Evolutionary conservation across 2,113 vertebrate genomes (phyloP), one percentile per base, ranked within the genome.

Genomic region (Limnothrissa miodon): DNA sequence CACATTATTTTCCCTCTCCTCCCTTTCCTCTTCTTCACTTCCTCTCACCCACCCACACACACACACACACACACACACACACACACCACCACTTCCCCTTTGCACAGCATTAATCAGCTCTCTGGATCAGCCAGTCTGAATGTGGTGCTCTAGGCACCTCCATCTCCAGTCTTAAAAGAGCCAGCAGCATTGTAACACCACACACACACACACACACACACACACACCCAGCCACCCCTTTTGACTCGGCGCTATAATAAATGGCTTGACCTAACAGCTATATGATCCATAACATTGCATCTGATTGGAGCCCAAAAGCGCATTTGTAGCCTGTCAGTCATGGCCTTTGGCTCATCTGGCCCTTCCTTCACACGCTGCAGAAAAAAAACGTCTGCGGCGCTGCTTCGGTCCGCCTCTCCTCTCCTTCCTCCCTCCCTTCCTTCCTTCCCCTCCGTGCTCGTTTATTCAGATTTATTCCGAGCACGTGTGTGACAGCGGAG

Each of bases 261-360:
- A 74, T 74, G 66, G 33, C 66, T 74, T 74, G 66, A 74, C 66
- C 66, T 33, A 36, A 74, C 66, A 74, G 66, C 29, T 74, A 74
- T 74, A 74, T 74, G 66, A 74, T 74, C 66, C 66, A 74, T 74
- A 74, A 74, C 25, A 74, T 74, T 74, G 66, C 66, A 74, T 74
- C 29, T 74, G 66, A 74, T 74, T 1, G 66, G 11, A 15, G 66
- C 1, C 1, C 2, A 74, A 36, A 36, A 74, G 11, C 66, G 36
- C 66, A 74, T 74, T 74, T 74, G 66, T 74, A 74, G 66, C 66
- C 66, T 74, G 66, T 74, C 66, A 74, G 66, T 74, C 66, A 74
- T 36, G 66, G 19, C 66, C 66, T 39, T 74, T 74, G 66, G 3
- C 25, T 74, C 66, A 74, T 33, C 66, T 25, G 5, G 9, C 33